A percentile compares a stretch with the other conserved stretches of the same genome.
These are phyloP conservation scores for Perccottus glenii DNA, from an alignment of 2,113 vertebrate species.

Conservation along the genomic window DNA sequence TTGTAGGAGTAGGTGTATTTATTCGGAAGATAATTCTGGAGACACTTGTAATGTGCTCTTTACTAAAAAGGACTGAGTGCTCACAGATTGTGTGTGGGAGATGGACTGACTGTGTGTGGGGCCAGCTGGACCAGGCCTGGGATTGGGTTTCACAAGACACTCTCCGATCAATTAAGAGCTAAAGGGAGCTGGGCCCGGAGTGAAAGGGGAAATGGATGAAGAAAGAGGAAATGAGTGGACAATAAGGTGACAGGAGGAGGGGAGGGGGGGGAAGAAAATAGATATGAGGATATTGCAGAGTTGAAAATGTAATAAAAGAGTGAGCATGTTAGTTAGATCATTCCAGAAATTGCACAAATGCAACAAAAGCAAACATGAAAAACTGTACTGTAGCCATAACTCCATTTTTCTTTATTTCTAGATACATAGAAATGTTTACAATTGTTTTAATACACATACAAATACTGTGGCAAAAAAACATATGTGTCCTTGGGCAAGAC, in stretches of 20 bases:
- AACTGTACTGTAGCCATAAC: too few relatives aligned
- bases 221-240: constrained; percentile 69
- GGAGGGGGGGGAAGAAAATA: constrained; percentile 30
- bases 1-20: constrained; percentile 27
- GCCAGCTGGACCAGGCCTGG: constrained; percentile 64
- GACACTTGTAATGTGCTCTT: constrained; percentile 40
- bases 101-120: constrained; percentile 41
- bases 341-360: too few relatives aligned
- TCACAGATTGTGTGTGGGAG: constrained; percentile 54
- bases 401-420: too few relatives aligned
- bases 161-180: constrained; percentile 73
- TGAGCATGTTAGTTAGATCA: not conserved
- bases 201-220: constrained; percentile 47
- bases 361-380: too few relatives aligned
- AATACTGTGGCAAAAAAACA: too few relatives aligned
- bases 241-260: constrained; percentile 62
- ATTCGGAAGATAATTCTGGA: constrained; percentile 22
- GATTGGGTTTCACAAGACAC: constrained; percentile 73
- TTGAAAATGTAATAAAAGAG: constrained; percentile 60
- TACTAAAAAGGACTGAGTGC: constrained; percentile 52
- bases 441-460: too few relatives aligned
- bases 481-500: too few relatives aligned
- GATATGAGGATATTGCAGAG: constrained; percentile 48
- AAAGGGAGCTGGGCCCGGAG: constrained; percentile 37
- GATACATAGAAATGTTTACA: too few relatives aligned